These are phyloP conservation scores for Proteles cristata DNA, from an alignment of 2,113 vertebrate genomes.

Conservation along the genomic window DNA sequence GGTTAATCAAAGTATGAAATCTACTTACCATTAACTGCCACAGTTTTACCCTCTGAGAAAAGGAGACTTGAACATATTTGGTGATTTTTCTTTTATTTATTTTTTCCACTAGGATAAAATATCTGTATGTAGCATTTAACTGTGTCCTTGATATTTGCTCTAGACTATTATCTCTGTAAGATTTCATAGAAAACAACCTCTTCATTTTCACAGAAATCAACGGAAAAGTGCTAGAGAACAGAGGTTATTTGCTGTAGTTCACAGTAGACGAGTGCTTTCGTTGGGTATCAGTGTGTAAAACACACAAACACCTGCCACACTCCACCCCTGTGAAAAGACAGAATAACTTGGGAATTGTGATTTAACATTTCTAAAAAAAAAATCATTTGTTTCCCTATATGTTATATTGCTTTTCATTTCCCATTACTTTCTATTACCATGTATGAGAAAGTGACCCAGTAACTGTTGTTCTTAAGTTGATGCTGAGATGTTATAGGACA, in stretches of 20 bases:
- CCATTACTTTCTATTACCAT: not conserved
- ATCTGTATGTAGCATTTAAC: not conserved
- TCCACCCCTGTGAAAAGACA: accelerated
- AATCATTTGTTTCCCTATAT: not conserved
- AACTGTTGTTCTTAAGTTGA: not conserved
- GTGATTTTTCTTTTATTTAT: conserved; percentile 21
- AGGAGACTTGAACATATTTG: not conserved
- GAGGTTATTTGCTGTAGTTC: not conserved
- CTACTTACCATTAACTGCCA: not conserved
- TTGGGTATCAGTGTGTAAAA: not conserved
- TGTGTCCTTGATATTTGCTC: not conserved
- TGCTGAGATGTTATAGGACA: not conserved
- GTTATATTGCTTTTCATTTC: not conserved
- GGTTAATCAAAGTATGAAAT: not conserved
- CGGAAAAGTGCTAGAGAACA: not conserved
- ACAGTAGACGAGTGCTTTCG: not conserved
- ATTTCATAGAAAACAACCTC: conserved; percentile 15
- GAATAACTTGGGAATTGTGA: not conserved
- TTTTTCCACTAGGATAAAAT: not conserved
- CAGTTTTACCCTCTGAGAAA: conserved; percentile 26
- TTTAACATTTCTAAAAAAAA: conserved; percentile 6
- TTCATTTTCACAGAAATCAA: not conserved
- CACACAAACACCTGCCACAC: not conserved
- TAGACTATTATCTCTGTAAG: conserved; percentile 20
- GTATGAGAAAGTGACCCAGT: not conserved